Evolutionary conservation across 2,888 invertebrate species (phyloP).

Genomic region (Crematogaster levior): DNA sequence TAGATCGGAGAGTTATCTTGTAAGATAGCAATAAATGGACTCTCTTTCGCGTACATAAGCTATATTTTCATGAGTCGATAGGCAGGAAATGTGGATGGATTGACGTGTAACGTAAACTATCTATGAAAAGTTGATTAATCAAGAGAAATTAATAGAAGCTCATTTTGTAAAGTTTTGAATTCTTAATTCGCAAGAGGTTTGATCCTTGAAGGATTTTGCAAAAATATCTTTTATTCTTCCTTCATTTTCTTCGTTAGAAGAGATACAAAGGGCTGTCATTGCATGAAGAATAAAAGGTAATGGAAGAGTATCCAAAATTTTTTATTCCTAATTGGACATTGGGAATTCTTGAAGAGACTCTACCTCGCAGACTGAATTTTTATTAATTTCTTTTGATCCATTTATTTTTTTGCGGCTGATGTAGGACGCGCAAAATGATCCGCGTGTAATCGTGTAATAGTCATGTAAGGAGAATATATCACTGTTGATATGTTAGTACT

Average conservation of each 20-base stretch:
- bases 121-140: constrained; percentile 9
- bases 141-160: constrained; percentile 36
- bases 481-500: constrained; percentile 84
- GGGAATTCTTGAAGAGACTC: background rate
- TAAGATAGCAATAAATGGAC: constrained; percentile 83
- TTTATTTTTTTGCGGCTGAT: constrained; percentile 26
- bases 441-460: constrained; percentile 65
- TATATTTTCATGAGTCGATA: constrained; percentile 57
- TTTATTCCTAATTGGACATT: background rate
- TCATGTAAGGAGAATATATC: constrained; percentile 78
- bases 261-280: background rate
- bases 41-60: constrained; percentile 72
- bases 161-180: background rate
- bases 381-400: constrained; percentile 11
- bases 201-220: background rate
- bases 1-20: constrained; percentile 69
- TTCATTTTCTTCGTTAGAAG: background rate
- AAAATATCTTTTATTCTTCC: background rate
- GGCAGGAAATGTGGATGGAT: constrained; percentile 43
- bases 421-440: constrained; percentile 50
- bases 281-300: background rate
- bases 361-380: constrained; percentile 9
- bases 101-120: background rate
- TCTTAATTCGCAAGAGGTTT: background rate
- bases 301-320: background rate